Conservation (phyloP, 2,888 invertebrate genomes). For the Tigriopus californicus region DNA sequence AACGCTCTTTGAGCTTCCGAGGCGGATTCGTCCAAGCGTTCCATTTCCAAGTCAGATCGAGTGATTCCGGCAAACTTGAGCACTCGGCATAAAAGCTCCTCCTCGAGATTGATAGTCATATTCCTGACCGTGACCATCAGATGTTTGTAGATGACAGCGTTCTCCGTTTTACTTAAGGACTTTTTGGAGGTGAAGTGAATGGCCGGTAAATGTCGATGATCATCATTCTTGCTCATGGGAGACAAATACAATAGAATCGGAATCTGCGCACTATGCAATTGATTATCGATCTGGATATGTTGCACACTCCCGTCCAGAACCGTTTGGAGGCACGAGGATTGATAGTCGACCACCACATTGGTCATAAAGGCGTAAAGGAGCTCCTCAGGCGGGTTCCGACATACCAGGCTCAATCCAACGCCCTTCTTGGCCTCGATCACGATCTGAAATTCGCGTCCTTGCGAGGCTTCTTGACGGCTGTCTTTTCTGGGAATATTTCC, state of each 20-base stretch:
- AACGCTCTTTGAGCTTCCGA: slow-evolving; percentile 59
- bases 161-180: slow-evolving; percentile 41
- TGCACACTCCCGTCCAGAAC: slow-evolving; percentile 46
- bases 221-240: slow-evolving; percentile 29
- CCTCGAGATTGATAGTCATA: slow-evolving; percentile 68
- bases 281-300: slow-evolving; percentile 68
- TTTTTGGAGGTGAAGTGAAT: slow-evolving; percentile 60
- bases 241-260: slow-evolving; percentile 65
- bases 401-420: slow-evolving; percentile 56
- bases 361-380: slow-evolving; percentile 45
- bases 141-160: slow-evolving; percentile 75
- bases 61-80: slow-evolving; percentile 31
- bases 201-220: slow-evolving; percentile 40
- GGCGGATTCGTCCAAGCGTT: slow-evolving; percentile 48
- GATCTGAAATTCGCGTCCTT: slow-evolving; percentile 33
- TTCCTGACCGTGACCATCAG: slow-evolving; percentile 61
- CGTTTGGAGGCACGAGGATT: slow-evolving; percentile 23
- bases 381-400: slow-evolving; percentile 55
- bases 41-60: slow-evolving; percentile 36
- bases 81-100: slow-evolving; percentile 54
- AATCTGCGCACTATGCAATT: slow-evolving; percentile 63
- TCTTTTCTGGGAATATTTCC: no score
- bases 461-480: no score
- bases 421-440: slow-evolving; percentile 39
- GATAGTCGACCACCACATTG: slow-evolving; percentile 28